These are phyloP conservation scores for Antheraea assamensis DNA, from an alignment of 2,888 invertebrate genomes.

Conservation along the genomic window DNA sequence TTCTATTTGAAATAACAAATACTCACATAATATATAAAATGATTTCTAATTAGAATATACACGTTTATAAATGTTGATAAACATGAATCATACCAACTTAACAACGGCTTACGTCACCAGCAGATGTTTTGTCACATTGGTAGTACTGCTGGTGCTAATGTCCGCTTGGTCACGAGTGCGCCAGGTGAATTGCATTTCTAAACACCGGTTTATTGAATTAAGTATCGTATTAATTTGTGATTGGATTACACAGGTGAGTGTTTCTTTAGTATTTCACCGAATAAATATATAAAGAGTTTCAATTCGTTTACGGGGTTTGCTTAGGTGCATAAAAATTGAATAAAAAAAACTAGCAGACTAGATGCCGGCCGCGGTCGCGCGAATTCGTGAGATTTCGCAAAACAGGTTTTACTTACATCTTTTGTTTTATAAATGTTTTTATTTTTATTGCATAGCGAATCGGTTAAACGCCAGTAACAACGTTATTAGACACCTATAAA, in stretches of 20 bases:
- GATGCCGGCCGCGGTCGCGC: constrained; percentile 43
- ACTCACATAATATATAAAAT: neutral
- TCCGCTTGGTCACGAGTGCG: constrained; percentile 75
- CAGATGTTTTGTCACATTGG: constrained; percentile 54
- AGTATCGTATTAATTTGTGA: constrained; percentile 23
- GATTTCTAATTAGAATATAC: constrained; percentile 15
- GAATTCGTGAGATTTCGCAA: constrained; percentile 69
- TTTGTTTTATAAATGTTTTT: constrained; percentile 48
- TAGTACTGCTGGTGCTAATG: constrained; percentile 68
- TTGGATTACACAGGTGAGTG: constrained; percentile 34
- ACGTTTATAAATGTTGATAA: neutral
- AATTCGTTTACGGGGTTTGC: constrained; percentile 18
- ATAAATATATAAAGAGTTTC: constrained; percentile 18
- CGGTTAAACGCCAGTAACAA: constrained; percentile 31
- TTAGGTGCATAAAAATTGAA: constrained; percentile 32
- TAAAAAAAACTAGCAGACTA: constrained; percentile 49
- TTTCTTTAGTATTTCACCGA: constrained; percentile 17
- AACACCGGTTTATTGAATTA: constrained; percentile 43
- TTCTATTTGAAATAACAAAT: neutral
- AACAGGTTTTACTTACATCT: constrained; percentile 60
- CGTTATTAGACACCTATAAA: constrained; percentile 24
- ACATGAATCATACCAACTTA: constrained; percentile 30
- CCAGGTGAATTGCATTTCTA: constrained; percentile 42
- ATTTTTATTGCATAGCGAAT: constrained; percentile 47
- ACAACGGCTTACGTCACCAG: constrained; percentile 23